Percentiles rank a stretch among this genome's conserved stretches.
These are phyloP conservation scores for Philotrypesis tridentata DNA, from an alignment of 1,140 invertebrate genomes.

Conservation along the genomic window DNA sequence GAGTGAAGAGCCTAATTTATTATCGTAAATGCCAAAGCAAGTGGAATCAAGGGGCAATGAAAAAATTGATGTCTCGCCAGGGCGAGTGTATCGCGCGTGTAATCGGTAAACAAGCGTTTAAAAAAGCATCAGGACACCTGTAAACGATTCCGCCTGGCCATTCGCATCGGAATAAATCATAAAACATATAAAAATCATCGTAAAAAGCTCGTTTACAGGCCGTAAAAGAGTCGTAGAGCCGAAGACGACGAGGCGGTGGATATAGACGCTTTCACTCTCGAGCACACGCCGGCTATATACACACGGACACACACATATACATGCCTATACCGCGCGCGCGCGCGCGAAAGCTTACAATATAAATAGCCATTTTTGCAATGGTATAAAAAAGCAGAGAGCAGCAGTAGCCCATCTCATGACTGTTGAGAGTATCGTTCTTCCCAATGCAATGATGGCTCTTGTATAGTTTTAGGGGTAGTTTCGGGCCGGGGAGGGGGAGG, in stretches of 20 bases:
- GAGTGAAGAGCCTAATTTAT: no score
- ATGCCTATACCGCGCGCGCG: no score
- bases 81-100: neutral
- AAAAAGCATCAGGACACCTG: neutral
- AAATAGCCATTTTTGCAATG: constrained; percentile 30
- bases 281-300: no score
- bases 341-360: neutral
- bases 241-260: neutral
- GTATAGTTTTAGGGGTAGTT: constrained; percentile 71
- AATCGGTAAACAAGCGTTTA: neutral
- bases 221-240: constrained; percentile 5
- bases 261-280: neutral
- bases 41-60: neutral
- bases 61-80: neutral
- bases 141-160: neutral
- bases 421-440: constrained; percentile 50
- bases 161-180: constrained; percentile 23
- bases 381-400: constrained; percentile 31
- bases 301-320: no score
- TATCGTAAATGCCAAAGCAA: no score
- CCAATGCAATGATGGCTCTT: constrained; percentile 65
- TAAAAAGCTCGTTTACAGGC: constrained; percentile 19
- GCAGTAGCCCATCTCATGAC: constrained; percentile 8
- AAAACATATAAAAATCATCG: constrained; percentile 16
- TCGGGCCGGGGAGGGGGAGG: no score